Conservation (phyloP, 2,888 invertebrate species). For the Diachrysia chrysitis region DNA sequence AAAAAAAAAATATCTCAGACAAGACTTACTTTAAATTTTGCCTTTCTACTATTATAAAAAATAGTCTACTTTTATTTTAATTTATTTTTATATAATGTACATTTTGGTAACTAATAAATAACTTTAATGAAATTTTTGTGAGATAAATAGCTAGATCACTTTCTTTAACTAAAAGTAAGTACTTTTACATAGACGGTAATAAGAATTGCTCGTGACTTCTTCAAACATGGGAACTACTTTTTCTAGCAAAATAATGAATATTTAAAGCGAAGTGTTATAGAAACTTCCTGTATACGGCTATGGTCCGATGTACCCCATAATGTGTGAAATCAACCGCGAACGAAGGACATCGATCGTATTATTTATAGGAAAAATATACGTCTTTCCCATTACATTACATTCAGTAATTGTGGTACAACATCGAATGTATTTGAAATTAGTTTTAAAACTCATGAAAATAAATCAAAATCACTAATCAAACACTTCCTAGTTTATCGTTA, state of each 20-base stretch:
- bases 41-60: too few relatives aligned
- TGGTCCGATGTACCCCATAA: constrained; percentile 57
- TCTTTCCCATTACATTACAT: constrained; percentile 16
- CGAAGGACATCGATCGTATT: constrained; percentile 64
- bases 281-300: constrained; percentile 60
- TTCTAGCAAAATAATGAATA: neutral
- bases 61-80: too few relatives aligned
- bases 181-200: neutral
- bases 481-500: too few relatives aligned
- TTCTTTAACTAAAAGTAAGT: too few relatives aligned
- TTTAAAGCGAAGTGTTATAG: constrained; percentile 23
- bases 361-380: constrained; percentile 60
- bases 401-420: neutral
- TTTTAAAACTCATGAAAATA: neutral
- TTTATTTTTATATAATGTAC: too few relatives aligned
- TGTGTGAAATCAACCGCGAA: constrained; percentile 74
- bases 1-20: too few relatives aligned
- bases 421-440: neutral
- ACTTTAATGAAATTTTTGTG: too few relatives aligned
- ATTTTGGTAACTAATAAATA: too few relatives aligned
- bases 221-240: neutral
- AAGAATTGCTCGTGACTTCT: constrained; percentile 1
- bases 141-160: neutral
- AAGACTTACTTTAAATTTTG: too few relatives aligned
- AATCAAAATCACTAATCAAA: too few relatives aligned